Conservation (phyloP, 2,888 invertebrate species). For the Callimorpha dominula region DNA sequence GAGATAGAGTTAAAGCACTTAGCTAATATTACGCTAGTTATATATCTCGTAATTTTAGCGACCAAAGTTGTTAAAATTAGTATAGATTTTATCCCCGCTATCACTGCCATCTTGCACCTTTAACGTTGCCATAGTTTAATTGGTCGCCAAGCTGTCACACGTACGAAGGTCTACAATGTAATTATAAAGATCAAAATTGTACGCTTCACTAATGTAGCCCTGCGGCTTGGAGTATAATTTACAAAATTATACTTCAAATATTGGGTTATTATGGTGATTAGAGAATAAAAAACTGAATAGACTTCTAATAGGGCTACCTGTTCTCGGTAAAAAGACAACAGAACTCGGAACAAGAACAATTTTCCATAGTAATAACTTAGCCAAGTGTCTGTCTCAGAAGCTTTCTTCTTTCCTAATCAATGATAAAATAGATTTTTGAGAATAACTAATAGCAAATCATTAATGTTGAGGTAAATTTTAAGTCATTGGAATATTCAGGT, state of each 20-base stretch:
- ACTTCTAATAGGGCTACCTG: slow-evolving; percentile 19
- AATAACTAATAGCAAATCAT: no score
- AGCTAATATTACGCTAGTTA: no score
- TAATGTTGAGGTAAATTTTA: no score
- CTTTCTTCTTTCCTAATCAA: neutral
- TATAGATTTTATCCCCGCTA: slow-evolving; percentile 13
- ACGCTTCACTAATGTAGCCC: slow-evolving; percentile 27
- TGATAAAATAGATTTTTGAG: neutral
- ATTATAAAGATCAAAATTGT: slow-evolving; percentile 54
- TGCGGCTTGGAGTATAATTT: slow-evolving; percentile 29
- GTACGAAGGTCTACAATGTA: slow-evolving; percentile 58
- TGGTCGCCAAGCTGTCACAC: slow-evolving; percentile 61
- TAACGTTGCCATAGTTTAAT: slow-evolving; percentile 52
- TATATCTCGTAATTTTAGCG: no score
- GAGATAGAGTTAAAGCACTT: no score
- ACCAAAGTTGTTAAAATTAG: no score
- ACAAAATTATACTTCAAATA: slow-evolving; percentile 44
- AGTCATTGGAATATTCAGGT: no score
- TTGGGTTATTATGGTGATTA: slow-evolving; percentile 34
- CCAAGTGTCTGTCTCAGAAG: neutral
- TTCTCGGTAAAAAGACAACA: neutral
- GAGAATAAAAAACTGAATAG: slow-evolving; percentile 3
- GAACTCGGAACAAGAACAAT: neutral
- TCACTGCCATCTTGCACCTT: slow-evolving; percentile 35
- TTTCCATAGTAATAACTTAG: slow-evolving; percentile 10